Evolutionary conservation across 2,888 invertebrate genomes (phyloP).

Genomic region (Octodonta nipae): DNA sequence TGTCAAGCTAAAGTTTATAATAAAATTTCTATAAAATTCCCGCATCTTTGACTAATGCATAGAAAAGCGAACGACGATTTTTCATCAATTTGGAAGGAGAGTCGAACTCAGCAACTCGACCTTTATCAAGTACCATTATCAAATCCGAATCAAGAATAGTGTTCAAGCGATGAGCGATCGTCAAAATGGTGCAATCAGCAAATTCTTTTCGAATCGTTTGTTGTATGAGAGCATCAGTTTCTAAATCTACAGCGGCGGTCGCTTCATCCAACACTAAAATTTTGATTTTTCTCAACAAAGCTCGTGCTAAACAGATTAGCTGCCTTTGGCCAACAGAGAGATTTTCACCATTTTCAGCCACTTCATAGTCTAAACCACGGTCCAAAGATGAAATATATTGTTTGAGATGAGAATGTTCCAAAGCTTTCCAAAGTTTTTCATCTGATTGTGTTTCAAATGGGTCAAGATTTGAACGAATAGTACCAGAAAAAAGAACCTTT

Average conservation of each 20-base stretch:
- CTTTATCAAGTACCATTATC: conserved; percentile 32
- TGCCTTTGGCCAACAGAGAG: conserved; percentile 37
- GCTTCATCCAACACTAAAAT: conserved; percentile 38
- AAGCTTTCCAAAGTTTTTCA: conserved; percentile 71
- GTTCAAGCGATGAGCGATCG: conserved; percentile 46
- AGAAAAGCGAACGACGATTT: conserved; percentile 32
- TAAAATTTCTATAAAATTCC: too few relatives aligned
- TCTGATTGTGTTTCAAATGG: conserved; percentile 70
- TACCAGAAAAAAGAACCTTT: conserved; percentile 78
- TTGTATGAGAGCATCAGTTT: conserved; percentile 39
- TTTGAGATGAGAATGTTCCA: conserved; percentile 82
- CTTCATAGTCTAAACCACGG: conserved; percentile 59
- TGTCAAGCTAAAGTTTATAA: too few relatives aligned
- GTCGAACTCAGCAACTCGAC: conserved; percentile 32
- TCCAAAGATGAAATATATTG: conserved; percentile 62
- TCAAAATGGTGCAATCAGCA: conserved; percentile 41
- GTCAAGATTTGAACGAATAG: conserved; percentile 80
- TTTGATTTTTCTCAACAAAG: conserved; percentile 38
- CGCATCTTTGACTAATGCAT: conserved; percentile 38
- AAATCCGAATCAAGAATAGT: conserved; percentile 34
- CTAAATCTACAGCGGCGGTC: conserved; percentile 40
- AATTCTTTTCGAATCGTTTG: conserved; percentile 43
- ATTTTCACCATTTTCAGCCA: conserved; percentile 29
- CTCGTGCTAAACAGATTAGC: conserved; percentile 37
- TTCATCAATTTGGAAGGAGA: conserved; percentile 26